A percentile compares a stretch with the other conserved stretches of the same genome.
Evolutionary conservation across 1,140 invertebrate species (phyloP).

Genomic region (Scaptomyza pallida): DNA sequence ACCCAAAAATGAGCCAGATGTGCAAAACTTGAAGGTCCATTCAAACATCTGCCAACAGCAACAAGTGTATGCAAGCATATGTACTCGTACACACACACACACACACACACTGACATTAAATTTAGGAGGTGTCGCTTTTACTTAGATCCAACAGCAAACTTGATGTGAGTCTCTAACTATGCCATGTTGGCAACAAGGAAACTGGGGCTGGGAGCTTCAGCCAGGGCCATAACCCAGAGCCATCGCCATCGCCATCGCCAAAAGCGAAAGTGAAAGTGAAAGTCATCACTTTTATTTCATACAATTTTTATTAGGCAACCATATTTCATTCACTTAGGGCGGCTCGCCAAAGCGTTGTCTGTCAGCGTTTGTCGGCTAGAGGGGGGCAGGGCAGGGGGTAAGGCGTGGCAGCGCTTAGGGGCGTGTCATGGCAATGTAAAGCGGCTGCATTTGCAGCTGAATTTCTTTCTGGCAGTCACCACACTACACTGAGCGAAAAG

Average conservation of each 20-base stretch:
- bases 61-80: conserved; percentile 35
- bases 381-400: no score
- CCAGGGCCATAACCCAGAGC: neutral
- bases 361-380: conserved; percentile 9
- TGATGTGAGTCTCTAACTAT: neutral
- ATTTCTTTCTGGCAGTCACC: no score
- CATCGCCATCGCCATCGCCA: no score
- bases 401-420: neutral
- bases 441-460: conserved; percentile 26
- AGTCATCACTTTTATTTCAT: conserved; percentile 82
- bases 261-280: conserved; percentile 63
- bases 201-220: neutral
- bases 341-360: conserved; percentile 41
- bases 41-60: conserved; percentile 25
- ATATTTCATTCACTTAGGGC: conserved; percentile 79
- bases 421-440: neutral
- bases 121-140: conserved; percentile 31
- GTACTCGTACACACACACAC: neutral
- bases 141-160: conserved; percentile 4
- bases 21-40: conserved; percentile 2
- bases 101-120: neutral
- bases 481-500: no score
- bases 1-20: neutral
- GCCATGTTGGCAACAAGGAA: neutral
- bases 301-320: conserved; percentile 77